These are phyloP conservation scores for Bombus huntii DNA, from an alignment of 1,140 invertebrate species.

Conservation along the genomic window DNA sequence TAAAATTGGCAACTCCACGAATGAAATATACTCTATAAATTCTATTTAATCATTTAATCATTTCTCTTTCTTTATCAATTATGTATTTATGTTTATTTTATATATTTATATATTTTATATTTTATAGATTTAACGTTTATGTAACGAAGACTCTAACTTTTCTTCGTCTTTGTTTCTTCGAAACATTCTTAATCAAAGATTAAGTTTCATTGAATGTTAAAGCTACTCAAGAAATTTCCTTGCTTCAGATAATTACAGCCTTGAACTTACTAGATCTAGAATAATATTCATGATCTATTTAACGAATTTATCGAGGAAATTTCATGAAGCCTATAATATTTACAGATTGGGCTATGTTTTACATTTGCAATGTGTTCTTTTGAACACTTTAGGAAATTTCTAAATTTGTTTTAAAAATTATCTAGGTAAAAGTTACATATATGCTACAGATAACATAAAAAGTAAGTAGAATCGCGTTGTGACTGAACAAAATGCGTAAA, in stretches of 20 bases:
- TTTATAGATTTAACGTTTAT: background rate
- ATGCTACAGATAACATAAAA: background rate
- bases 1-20: background rate
- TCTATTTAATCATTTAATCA: background rate
- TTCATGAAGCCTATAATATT: slow-evolving; percentile 14
- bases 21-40: background rate
- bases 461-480: background rate
- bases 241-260: background rate
- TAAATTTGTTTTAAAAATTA: background rate
- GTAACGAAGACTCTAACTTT: background rate
- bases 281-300: slow-evolving; percentile 2
- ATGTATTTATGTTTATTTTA: slow-evolving; percentile 8
- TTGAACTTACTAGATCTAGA: background rate
- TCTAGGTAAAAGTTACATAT: background rate
- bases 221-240: slow-evolving; percentile 8
- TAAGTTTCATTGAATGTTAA: slow-evolving; percentile 5
- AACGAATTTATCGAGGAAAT: slow-evolving; percentile 12
- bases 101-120: background rate
- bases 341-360: background rate
- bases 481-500: background rate
- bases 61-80: background rate
- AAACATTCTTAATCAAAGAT: slow-evolving; percentile 12
- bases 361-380: background rate
- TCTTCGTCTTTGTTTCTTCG: background rate
- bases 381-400: background rate